These are phyloP conservation scores for Cyprinodon brontotheroides DNA, from an alignment of 2,113 vertebrate species.

Conservation along the genomic window DNA sequence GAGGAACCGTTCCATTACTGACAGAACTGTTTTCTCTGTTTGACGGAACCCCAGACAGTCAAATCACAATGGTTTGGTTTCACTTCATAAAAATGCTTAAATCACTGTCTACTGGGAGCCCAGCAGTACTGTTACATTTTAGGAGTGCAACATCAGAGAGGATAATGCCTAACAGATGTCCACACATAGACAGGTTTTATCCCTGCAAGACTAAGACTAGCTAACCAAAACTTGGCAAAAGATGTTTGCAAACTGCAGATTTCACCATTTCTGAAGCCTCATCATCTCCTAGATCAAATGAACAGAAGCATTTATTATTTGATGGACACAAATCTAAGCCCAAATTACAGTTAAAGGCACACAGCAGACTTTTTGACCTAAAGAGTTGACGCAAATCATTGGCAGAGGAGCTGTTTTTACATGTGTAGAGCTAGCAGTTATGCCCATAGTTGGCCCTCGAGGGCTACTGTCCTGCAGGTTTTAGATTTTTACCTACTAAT, in stretches of 20 bases:
- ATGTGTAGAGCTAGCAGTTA: too few relatives aligned
- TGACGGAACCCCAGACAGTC: conserved; percentile 20
- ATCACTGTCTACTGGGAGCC: conserved; percentile 23
- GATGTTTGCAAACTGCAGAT: conserved; percentile 52
- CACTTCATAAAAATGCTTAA: conserved; percentile 27
- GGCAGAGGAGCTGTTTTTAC: too few relatives aligned
- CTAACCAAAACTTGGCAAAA: conserved; percentile 54
- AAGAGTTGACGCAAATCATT: too few relatives aligned
- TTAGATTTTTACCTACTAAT: too few relatives aligned
- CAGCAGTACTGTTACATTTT: conserved; percentile 28
- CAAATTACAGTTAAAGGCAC: conserved; percentile 3
- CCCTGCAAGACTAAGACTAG: conserved; percentile 19
- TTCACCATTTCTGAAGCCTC: conserved; percentile 26
- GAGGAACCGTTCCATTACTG: conserved; percentile 24
- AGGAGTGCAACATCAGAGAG: conserved; percentile 35
- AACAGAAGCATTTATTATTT: conserved; percentile 8
- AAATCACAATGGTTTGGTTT: conserved; percentile 17
- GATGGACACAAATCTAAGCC: conserved; percentile 3
- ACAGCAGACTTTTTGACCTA: too few relatives aligned
- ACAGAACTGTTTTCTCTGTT: conserved; percentile 33
- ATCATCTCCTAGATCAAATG: conserved; percentile 25
- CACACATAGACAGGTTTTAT: conserved; percentile 19
- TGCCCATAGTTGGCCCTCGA: too few relatives aligned
- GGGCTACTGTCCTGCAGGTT: too few relatives aligned
- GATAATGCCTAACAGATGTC: conserved; percentile 59